phyloP scores from a whole-genome alignment of 2,113 vertebrate genomes.

The Ia io region DNA sequence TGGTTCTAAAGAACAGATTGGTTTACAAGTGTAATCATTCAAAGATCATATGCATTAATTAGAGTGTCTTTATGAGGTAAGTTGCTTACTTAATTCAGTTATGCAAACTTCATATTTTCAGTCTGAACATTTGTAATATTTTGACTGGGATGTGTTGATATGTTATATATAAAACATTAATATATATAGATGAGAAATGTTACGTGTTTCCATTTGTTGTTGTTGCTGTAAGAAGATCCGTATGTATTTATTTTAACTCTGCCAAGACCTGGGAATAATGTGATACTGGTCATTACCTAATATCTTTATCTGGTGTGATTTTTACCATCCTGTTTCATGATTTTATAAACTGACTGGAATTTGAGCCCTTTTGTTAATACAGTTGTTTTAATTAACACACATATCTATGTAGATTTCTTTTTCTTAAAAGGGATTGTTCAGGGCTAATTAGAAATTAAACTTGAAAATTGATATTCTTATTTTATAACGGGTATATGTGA shows the following conservation, averaged over 20 bases:
- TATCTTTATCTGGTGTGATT: constrained; percentile 40
- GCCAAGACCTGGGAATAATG: constrained; percentile 36
- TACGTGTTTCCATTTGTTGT: constrained; percentile 72
- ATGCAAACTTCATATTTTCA: constrained; percentile 34
- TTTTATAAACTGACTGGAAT: constrained; percentile 44
- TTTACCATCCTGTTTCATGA: constrained; percentile 9
- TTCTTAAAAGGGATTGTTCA: neutral
- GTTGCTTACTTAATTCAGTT: constrained; percentile 38
- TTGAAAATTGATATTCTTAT: constrained; percentile 13
- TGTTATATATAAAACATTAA: constrained; percentile 4
- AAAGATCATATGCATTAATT: constrained; percentile 36
- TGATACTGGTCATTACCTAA: neutral
- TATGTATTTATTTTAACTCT: constrained; percentile 57
- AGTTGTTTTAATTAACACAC: constrained; percentile 23
- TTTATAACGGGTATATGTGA: constrained; percentile 32
- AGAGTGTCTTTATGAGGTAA: constrained; percentile 67
- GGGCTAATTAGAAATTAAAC: constrained; percentile 43
- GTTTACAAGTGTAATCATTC: constrained; percentile 40
- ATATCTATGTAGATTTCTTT: neutral
- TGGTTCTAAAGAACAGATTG: constrained; percentile 49
- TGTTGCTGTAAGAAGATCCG: constrained; percentile 61
- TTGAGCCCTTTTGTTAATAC: constrained; percentile 10
- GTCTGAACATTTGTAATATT: constrained; percentile 43
- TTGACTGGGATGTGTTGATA: neutral
- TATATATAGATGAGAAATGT: constrained; percentile 60